Conservation (phyloP, 1,140 invertebrate genomes). For the Halesus radiatus region DNA sequence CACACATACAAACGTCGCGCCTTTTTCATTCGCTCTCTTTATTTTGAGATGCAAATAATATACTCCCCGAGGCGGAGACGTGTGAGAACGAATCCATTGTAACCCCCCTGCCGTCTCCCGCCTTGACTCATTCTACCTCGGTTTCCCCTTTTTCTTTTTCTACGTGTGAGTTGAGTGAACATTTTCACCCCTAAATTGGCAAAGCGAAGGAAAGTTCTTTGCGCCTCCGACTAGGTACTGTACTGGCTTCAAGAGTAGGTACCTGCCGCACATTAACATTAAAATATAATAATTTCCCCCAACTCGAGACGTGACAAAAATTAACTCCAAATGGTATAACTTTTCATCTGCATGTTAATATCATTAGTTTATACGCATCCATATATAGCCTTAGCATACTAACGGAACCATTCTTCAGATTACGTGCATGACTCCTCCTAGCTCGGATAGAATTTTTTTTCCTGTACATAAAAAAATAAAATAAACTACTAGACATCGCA, state of each 20-base stretch:
- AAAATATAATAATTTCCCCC: too few relatives aligned
- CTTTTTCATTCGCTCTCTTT: constrained; percentile 71
- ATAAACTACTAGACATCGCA: neutral
- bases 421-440: too few relatives aligned
- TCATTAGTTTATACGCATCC: too few relatives aligned
- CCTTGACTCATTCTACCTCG: constrained; percentile 15
- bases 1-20: constrained; percentile 35
- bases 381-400: too few relatives aligned
- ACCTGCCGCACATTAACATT: neutral
- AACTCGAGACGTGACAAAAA: too few relatives aligned
- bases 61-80: constrained; percentile 63
- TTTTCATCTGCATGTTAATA: too few relatives aligned
- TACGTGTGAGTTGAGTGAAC: constrained; percentile 35
- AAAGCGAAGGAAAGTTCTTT: constrained; percentile 30
- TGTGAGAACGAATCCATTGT: constrained; percentile 70
- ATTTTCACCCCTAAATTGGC: constrained; percentile 39
- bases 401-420: too few relatives aligned
- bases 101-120: neutral
- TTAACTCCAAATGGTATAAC: too few relatives aligned
- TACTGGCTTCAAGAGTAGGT: constrained; percentile 9
- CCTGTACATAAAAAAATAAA: neutral
- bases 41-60: constrained; percentile 73
- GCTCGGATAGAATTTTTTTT: too few relatives aligned
- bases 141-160: constrained; percentile 34
- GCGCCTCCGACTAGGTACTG: constrained; percentile 11